Base-by-base conservation (phyloP, 2,797 vertebrate species). In the Epinephelus coioides region DNA sequence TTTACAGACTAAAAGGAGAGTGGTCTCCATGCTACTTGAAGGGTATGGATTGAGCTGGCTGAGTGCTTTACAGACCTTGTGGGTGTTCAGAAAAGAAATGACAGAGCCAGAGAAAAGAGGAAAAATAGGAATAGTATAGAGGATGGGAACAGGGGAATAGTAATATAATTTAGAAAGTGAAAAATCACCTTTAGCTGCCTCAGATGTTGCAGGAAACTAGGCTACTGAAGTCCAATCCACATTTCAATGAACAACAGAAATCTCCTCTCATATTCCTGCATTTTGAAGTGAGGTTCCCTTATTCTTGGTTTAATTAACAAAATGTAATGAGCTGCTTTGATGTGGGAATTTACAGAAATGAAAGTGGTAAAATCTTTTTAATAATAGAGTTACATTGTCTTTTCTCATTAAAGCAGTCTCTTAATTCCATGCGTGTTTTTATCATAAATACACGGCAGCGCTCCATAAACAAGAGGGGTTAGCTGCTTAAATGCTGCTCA, bases 311-410 rank as follows among this genome's bases (percentile, higher is more conserved):
- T 93, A 94, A 94, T 95, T 94, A 94, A 90, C 84, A 75, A 90
- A 92, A 86, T 80, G 78, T 82, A 93, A 94, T 92, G 86, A 90
- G 88, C 72, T 88, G 82, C 92, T 94, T 94, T 93, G 91, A 95
- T 92, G 87, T 91, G 73, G 74, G 87, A 90, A 86, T 89, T 92
- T 84, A 89, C 73, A 84, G 86, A 88, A 87, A 82, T 76, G 64
- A 92, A 86, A 25, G 61, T 56, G 62, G 81, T 80, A 69, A 86
- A 91, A 92, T 88, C 21, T 85, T 89, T 92, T 78, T 57, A 88
- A 90, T 89, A 89, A 87, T 67, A 65, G 61, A 79, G 72, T 76
- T 76, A 79, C 81, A 86, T 90, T 90, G 90, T 92, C 76, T 82
- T 86, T 88, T 85, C 88, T 87, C 82, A 92, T 91, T 85, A 92